Conservation (phyloP, 2,888 invertebrate species). For the Eulithis prunata region DNA sequence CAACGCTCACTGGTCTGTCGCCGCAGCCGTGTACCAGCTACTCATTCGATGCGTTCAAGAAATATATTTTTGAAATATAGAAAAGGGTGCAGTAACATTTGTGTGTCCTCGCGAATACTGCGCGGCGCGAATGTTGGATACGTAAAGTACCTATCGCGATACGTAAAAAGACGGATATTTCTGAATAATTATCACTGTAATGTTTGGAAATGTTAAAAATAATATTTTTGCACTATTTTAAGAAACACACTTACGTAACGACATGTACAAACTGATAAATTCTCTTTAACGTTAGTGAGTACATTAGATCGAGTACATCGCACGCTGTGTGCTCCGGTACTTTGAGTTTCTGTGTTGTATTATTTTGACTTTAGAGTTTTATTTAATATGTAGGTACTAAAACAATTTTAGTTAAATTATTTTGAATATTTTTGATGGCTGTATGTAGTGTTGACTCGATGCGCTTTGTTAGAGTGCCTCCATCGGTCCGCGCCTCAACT, state of each 20-base stretch:
- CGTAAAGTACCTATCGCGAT: conserved; percentile 8
- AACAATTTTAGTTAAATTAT: conserved; percentile 57
- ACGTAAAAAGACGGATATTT: conserved; percentile 29
- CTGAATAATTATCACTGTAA: conserved; percentile 26
- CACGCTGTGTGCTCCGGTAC: conserved; percentile 18
- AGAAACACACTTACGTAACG: conserved; percentile 53
- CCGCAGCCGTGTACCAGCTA: neutral
- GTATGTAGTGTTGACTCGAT: conserved; percentile 8
- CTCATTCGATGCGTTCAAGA: conserved; percentile 3
- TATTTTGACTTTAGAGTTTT: conserved; percentile 58
- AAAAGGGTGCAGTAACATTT: neutral
- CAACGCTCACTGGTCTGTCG: neutral
- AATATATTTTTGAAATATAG: conserved; percentile 12
- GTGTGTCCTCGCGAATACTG: neutral
- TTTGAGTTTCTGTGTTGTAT: conserved; percentile 61
- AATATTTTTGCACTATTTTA: conserved; percentile 55
- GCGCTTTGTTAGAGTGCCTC: neutral
- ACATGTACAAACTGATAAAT: conserved; percentile 58
- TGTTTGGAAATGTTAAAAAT: conserved; percentile 43
- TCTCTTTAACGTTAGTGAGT: conserved; percentile 39
- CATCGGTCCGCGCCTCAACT: neutral
- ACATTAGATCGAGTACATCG: conserved; percentile 10
- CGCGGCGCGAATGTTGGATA: neutral
- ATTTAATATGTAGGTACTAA: conserved; percentile 54
- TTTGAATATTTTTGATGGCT: conserved; percentile 28